Conservation (phyloP, 2,888 invertebrate species). For the Rhimphoctona megacephalus region DNA sequence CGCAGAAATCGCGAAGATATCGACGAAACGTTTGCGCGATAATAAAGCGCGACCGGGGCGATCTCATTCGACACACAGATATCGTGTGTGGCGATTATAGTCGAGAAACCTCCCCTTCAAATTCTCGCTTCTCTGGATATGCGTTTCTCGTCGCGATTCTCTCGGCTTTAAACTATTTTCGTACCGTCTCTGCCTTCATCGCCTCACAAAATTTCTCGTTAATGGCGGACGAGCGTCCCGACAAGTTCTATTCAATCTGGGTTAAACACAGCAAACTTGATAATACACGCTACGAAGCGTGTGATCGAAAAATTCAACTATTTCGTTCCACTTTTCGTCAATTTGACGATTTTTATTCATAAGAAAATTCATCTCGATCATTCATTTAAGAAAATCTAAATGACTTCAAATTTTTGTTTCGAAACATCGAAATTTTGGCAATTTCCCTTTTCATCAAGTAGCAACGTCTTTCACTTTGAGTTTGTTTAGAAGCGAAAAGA, state of each 20-base stretch:
- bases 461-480: too few species aligned
- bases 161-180: conserved; percentile 53
- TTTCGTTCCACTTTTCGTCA: neutral
- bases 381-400: neutral
- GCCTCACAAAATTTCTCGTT: conserved; percentile 21
- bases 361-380: neutral
- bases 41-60: conserved; percentile 22
- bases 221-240: conserved; percentile 24
- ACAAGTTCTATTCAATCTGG: conserved; percentile 16
- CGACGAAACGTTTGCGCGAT: conserved; percentile 57
- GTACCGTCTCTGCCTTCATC: conserved; percentile 28
- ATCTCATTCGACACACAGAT: conserved; percentile 20
- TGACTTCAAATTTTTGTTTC: too few species aligned
- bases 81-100: neutral
- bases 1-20: conserved; percentile 31
- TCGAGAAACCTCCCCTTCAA: neutral
- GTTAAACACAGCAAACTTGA: conserved; percentile 19
- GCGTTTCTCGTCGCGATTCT: conserved; percentile 33
- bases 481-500: too few species aligned
- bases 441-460: too few species aligned
- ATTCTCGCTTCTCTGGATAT: neutral
- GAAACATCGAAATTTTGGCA: too few species aligned
- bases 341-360: neutral
- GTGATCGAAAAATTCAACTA: neutral
- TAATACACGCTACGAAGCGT: neutral